Evolutionary conservation across 92 coral and sea anemone species (phyloP).

Genomic region (Muricea muricata): DNA sequence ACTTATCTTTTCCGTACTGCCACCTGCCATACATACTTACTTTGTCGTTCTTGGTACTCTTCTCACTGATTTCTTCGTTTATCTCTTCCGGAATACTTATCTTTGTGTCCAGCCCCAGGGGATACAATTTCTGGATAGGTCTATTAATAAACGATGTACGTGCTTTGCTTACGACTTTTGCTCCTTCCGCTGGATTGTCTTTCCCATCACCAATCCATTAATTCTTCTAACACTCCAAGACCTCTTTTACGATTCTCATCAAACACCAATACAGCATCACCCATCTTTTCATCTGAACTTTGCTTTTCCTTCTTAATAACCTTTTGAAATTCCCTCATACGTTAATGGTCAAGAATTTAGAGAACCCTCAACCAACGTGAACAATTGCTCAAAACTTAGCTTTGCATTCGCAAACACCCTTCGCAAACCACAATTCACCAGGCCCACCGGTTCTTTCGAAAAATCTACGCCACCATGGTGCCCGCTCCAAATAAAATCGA

Average conservation of each 20-base stretch:
- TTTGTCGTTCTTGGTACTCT: no score
- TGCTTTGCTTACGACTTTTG: not conserved
- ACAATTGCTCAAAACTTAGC: not conserved
- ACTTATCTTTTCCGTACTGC: no score
- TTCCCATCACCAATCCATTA: not conserved
- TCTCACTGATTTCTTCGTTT: no score
- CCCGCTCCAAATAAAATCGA: conserved; percentile 30
- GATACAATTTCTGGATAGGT: not conserved
- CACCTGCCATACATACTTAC: no score
- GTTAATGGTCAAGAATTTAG: not conserved
- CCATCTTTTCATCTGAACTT: not conserved
- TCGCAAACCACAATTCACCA: not conserved
- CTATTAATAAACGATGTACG: not conserved
- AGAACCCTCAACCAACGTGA: not conserved
- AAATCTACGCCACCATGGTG: not conserved
- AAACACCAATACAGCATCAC: not conserved
- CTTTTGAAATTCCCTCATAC: not conserved
- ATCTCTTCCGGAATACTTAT: no score
- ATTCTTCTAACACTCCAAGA: not conserved
- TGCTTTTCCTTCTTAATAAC: not conserved
- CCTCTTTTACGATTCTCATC: conserved; percentile 2
- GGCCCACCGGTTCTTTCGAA: not conserved
- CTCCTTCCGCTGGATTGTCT: not conserved
- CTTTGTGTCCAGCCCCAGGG: not conserved
- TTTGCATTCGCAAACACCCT: not conserved